Evolutionary conservation across 2,797 vertebrate genomes (phyloP), one percentile per base, ranked within the genome.

Genomic region (Channa striata): DNA sequence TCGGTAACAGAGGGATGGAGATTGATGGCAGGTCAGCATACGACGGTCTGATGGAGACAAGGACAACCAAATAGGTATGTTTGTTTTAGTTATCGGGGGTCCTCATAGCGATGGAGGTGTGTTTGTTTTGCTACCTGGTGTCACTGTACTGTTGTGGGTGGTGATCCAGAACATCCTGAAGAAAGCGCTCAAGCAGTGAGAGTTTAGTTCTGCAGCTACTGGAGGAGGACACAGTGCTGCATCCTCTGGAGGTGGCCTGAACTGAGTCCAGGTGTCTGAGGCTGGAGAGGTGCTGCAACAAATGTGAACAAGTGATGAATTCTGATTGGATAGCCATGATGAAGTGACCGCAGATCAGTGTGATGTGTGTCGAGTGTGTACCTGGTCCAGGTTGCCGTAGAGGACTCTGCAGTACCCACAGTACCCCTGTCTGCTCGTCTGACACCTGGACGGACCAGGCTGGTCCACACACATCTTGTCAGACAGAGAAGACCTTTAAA

Each of bases 321-420:
- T 61, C 2, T 64, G 54, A 51, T 6, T 34, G 4, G 25, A 46
- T 8, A 16, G n/a, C 71, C 51, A 74, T 36, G 8, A 16, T 13
- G 4, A 2, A 6, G 10, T 65, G 49, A 49, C 11, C 16, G 4
- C 8, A 34, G 16, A 2, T n/a, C 14, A 61, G 21, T 8, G 39
- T 42, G 20, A 66, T 21, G 8, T 33, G 11, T 23, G 23, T 46
- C 13, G 17, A 13, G 47, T 1, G 8, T 14, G 5, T 78, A 99
- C 97, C 96, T 98, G 95, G 39, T 99, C 95, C 85, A 98, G 89
- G 76, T 93, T 95, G 71, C 44, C 91, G 85, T 99, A 99, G 51
- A 94, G 89, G 51, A 97, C 92, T 0, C 94, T 93, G 87, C 98
- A 99, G 78, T 94, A 98, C 56, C 89, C 95, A 91, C 98, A 99